Evolutionary conservation across 2,888 invertebrate species (phyloP).

Genomic region (Cylindroiulus punctatus): DNA sequence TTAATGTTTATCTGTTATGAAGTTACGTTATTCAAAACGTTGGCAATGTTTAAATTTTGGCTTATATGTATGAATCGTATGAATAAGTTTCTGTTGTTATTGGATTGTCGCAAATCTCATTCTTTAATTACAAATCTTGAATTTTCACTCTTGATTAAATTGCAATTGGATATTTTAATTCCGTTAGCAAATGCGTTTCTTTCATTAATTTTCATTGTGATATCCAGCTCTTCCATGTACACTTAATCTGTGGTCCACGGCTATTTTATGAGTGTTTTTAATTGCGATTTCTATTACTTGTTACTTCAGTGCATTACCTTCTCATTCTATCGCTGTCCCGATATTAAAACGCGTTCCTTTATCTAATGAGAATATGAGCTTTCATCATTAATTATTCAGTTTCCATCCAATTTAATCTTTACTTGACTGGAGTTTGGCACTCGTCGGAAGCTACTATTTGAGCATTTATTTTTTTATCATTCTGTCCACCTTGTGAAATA

Average conservation of each 20-base stretch:
- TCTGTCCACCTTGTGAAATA: slow-evolving; percentile 9
- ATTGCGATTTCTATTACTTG: not conserved
- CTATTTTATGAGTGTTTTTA: not conserved
- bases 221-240: slow-evolving; percentile 47
- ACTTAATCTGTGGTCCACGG: slow-evolving; percentile 29
- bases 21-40: not conserved
- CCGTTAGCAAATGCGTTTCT: not conserved
- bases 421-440: not conserved
- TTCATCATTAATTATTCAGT: not conserved
- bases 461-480: slow-evolving; percentile 8
- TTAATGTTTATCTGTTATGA: not conserved
- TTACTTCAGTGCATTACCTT: not conserved
- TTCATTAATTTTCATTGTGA: slow-evolving; percentile 11
- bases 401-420: slow-evolving; percentile 2
- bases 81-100: not conserved
- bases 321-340: not conserved
- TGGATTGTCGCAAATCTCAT: not conserved
- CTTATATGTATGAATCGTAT: not conserved
- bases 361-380: not conserved
- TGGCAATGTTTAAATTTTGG: not conserved
- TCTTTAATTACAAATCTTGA: not conserved
- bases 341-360: not conserved
- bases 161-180: slow-evolving; percentile 31
- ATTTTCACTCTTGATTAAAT: not conserved
- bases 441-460: not conserved